Base-by-base conservation (phyloP, 2,113 vertebrate species). In the Zapus hudsonius region DNA sequence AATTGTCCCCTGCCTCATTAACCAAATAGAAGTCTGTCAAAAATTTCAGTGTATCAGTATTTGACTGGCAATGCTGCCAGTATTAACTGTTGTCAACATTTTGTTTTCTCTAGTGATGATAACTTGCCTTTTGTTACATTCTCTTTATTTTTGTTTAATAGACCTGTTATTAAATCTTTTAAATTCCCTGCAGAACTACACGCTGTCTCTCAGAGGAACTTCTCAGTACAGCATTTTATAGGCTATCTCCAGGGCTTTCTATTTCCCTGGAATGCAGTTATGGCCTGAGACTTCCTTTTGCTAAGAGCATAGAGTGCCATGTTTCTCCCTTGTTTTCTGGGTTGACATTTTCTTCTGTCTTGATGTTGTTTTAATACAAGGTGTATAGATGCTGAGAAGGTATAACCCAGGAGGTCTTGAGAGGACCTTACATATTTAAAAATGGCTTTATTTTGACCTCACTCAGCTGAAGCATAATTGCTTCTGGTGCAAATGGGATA, bases 51-150 rank as follows among this genome's bases (percentile, higher is more conserved):
- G 40, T 4, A 31, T 87, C 57, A n/a, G 2, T 66, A 42, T 87
- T 74, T 63, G 36, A 19, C 23, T 42, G 47, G 31, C 27, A 74
- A 67, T 33, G 17, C 23, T 92, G 66, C 67, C 22, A 33, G 52
- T 47, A 22, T 59, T 87, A 76, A 81, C 66, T 70, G 47, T 42
- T 80, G 23, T 73, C 42, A 80, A 55, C 9, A 44, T 87, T 88
- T 91, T n/a, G 27, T 55, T 95, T 89, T 87, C 29, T 11, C 78
- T 55, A 42, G 40, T 90, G 47, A 94, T 59, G 22, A 36, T 82
- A 52, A 88, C 64, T 70, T 84, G 40, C 25, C 23, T 90, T 81
- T 88, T 79, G 31, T 84, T 93, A 85, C 47, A 84, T 74, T 93
- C 87, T 38, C 47, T 93, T 63, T n/a, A 66, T 44, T 83, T 23